Evolutionary conservation across 2,797 vertebrate species (phyloP).

Genomic region (Serranus cabrilla): DNA sequence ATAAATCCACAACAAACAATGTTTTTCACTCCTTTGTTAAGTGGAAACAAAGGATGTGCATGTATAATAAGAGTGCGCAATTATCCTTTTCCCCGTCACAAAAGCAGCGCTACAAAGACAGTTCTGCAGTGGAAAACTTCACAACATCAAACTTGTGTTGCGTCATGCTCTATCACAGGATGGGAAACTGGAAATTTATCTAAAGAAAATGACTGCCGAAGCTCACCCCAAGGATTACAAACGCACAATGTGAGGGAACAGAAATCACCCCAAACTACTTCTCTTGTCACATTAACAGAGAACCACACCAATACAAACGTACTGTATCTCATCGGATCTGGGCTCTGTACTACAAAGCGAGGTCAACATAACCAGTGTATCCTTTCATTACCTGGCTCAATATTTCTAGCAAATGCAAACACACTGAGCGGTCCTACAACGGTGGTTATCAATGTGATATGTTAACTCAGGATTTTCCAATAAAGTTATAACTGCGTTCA

Average conservation of each 20-base stretch:
- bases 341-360: too few species aligned
- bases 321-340: not conserved
- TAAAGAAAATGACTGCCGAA: not conserved
- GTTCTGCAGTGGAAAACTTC: constrained; percentile 22
- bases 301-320: not conserved
- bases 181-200: constrained; percentile 9
- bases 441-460: too few species aligned
- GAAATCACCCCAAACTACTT: constrained; percentile 14
- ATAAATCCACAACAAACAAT: constrained; percentile 63
- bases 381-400: too few species aligned
- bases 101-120: constrained; percentile 38
- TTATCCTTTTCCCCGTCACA: constrained; percentile 42
- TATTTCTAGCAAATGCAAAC: too few species aligned
- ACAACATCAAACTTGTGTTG: not conserved
- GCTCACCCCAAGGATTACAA: constrained; percentile 18
- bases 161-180: constrained; percentile 7
- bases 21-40: constrained; percentile 61
- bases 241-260: not conserved
- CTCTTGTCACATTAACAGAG: constrained; percentile 11
- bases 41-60: constrained; percentile 66
- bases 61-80: constrained; percentile 59
- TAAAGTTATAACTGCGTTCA: too few species aligned
- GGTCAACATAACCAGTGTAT: too few species aligned
- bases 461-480: too few species aligned
- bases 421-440: too few species aligned